Evolutionary conservation across 2,888 invertebrate species (phyloP).

Genomic region (Trissonchulus sp.): DNA sequence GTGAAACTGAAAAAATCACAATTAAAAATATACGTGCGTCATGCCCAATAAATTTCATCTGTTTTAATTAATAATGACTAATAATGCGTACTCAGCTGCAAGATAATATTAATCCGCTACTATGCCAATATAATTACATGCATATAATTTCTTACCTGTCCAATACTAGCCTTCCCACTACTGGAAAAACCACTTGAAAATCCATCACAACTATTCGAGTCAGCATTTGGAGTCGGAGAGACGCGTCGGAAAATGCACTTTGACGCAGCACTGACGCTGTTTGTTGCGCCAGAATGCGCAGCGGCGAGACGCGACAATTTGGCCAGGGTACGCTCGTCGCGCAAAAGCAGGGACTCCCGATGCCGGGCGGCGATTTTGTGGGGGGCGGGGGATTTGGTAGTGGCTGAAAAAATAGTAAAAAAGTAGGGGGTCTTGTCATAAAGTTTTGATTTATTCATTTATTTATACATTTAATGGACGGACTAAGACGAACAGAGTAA

Average conservation of each 20-base stretch:
- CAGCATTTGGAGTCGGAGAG: conserved; percentile 4
- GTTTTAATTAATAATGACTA: neutral
- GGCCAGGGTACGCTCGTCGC: neutral
- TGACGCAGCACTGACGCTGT: neutral
- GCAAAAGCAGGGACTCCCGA: conserved; percentile 12
- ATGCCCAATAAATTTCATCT: neutral
- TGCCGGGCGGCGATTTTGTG: too few relatives aligned
- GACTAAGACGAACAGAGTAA: too few relatives aligned
- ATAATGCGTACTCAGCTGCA: neutral
- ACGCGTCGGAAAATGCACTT: conserved; percentile 14
- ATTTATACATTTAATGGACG: too few relatives aligned
- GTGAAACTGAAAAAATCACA: too few relatives aligned
- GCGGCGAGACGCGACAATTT: neutral
- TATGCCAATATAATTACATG: neutral
- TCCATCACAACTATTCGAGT: too few relatives aligned
- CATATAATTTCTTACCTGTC: neutral
- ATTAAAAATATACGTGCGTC: too few relatives aligned
- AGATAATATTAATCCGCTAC: neutral
- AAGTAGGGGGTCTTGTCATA: too few relatives aligned
- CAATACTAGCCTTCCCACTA: neutral
- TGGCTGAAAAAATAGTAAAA: too few relatives aligned
- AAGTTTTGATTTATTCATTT: too few relatives aligned
- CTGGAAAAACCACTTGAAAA: too few relatives aligned
- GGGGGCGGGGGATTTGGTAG: too few relatives aligned
- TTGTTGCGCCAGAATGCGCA: neutral